Conservation (phyloP, 1,140 invertebrate species). For the Dendrolimus kikuchii region DNA sequence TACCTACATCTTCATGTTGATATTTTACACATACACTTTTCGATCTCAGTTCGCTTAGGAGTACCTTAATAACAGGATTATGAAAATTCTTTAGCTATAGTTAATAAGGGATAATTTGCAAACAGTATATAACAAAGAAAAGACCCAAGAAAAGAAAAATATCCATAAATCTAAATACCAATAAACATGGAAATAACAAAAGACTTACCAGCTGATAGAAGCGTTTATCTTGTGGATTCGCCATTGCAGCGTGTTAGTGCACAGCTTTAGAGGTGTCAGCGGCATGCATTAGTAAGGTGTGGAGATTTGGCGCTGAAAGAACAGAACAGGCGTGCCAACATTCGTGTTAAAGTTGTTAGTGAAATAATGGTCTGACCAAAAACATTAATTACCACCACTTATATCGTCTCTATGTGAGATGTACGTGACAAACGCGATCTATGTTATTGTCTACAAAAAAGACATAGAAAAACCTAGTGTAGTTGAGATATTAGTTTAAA, state of each 20-base stretch:
- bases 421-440: too few species aligned
- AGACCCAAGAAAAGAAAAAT: neutral
- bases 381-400: neutral
- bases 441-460: too few species aligned
- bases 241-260: conserved; percentile 57
- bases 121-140: too few species aligned
- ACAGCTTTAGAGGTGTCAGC: conserved; percentile 27
- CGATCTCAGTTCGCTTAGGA: too few species aligned
- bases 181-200: neutral
- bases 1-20: too few species aligned
- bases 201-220: conserved; percentile 65
- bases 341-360: conserved; percentile 35
- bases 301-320: conserved; percentile 40
- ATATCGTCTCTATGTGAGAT: too few species aligned
- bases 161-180: neutral
- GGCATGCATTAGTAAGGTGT: conserved; percentile 59
- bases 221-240: conserved; percentile 54
- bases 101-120: too few species aligned
- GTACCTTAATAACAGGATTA: too few species aligned
- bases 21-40: too few species aligned
- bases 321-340: conserved; percentile 26
- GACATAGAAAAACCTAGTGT: too few species aligned
- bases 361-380: neutral
- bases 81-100: too few species aligned
- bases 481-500: too few species aligned